Evolutionary conservation across 2,113 vertebrate species (phyloP).

Genomic region (Leucoraja erinaceus): DNA sequence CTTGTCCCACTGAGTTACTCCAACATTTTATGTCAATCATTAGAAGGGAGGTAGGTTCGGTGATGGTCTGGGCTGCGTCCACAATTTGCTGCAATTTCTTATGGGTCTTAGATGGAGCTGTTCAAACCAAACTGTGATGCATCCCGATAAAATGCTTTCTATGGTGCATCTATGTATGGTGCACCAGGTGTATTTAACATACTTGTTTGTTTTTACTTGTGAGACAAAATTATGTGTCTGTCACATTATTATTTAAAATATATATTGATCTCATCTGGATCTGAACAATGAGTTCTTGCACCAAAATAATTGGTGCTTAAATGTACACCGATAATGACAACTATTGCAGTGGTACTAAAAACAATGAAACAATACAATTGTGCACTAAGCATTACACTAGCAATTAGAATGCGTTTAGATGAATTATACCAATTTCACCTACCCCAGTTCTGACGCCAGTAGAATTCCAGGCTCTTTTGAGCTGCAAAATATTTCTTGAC

Average conservation of each 20-base stretch:
- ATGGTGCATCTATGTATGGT: background rate
- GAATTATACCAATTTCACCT: conserved; percentile 42
- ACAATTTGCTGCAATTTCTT: no score
- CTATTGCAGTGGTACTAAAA: background rate
- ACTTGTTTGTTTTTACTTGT: no score
- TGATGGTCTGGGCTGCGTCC: no score
- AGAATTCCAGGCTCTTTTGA: conserved; percentile 76
- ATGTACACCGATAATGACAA: background rate
- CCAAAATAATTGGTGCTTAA: background rate
- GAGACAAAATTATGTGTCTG: no score
- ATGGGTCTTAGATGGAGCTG: no score
- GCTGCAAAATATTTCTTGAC: conserved; percentile 78
- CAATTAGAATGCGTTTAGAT: background rate
- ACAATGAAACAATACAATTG: background rate
- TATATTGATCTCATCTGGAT: background rate
- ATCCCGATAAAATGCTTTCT: no score
- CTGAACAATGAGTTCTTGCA: background rate
- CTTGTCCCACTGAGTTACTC: no score
- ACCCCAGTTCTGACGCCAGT: conserved; percentile 94
- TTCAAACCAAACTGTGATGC: no score
- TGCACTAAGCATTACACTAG: background rate
- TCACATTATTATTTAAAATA: no score
- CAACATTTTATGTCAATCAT: no score
- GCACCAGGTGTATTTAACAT: background rate
- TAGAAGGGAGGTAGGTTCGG: no score